Evolutionary conservation across 2,888 invertebrate genomes (phyloP).

Genomic region (Deilephila porcellus): DNA sequence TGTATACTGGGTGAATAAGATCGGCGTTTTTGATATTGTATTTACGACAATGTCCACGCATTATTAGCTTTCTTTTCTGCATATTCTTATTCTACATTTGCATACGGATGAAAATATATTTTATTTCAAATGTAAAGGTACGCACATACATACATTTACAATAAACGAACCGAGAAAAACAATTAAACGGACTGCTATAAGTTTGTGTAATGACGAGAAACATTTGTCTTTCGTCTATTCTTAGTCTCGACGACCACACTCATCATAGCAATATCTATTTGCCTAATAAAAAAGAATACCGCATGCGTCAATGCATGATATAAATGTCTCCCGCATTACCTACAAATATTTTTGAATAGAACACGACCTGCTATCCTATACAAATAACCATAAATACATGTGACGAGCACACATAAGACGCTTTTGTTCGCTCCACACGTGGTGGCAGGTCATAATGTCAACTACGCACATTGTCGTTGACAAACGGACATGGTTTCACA

Average conservation of each 20-base stretch:
- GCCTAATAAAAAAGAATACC: too few relatives aligned
- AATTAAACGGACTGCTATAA: too few relatives aligned
- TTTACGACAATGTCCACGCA: too few relatives aligned
- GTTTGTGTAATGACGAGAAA: neutral
- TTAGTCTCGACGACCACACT: too few relatives aligned
- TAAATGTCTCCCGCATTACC: neutral
- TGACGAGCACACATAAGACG: neutral
- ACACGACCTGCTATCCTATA: neutral
- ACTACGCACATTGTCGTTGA: neutral
- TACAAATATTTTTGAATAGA: neutral
- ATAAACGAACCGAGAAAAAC: too few relatives aligned
- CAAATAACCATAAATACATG: neutral
- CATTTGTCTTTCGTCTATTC: neutral
- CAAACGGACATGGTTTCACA: neutral
- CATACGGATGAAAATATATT: too few relatives aligned
- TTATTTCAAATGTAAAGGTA: too few relatives aligned
- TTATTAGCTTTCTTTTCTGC: too few relatives aligned
- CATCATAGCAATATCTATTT: too few relatives aligned
- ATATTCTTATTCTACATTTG: too few relatives aligned
- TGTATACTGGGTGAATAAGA: neutral
- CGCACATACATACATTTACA: too few relatives aligned
- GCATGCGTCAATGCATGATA: neutral
- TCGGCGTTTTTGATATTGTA: neutral
- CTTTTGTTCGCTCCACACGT: neutral
- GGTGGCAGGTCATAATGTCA: slow-evolving; percentile 17